Evolutionary conservation across 2,888 invertebrate genomes (phyloP).

Genomic region (Boloria selene): DNA sequence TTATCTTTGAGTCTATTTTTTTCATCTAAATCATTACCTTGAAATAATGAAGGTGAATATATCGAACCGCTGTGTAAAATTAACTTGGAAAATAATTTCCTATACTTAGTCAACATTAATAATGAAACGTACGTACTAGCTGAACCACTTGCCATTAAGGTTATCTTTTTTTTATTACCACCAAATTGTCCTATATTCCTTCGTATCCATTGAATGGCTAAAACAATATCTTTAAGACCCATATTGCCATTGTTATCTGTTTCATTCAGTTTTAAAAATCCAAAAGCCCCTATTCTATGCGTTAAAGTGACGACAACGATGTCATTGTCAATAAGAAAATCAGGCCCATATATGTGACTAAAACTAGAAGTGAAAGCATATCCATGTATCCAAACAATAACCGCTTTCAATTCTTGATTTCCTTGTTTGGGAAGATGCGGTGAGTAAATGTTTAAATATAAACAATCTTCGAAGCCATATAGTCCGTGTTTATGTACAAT

Average conservation of each 20-base stretch:
- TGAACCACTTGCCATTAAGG: constrained; percentile 69
- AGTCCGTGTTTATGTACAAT: constrained; percentile 61
- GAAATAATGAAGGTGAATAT: constrained; percentile 66
- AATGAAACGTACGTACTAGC: constrained; percentile 66
- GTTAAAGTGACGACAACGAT: constrained; percentile 63
- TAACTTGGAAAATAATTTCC: constrained; percentile 64
- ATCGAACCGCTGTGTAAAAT: constrained; percentile 73
- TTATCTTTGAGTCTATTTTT: constrained; percentile 52
- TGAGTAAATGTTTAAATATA: constrained; percentile 86
- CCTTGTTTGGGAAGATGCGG: constrained; percentile 65
- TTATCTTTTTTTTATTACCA: constrained; percentile 64
- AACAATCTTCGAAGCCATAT: constrained; percentile 83
- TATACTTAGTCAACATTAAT: constrained; percentile 59
- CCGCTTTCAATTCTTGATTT: constrained; percentile 49
- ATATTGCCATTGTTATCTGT: constrained; percentile 63
- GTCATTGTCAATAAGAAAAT: constrained; percentile 71
- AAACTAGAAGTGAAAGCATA: constrained; percentile 71
- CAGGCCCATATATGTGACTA: constrained; percentile 71
- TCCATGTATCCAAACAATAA: constrained; percentile 74
- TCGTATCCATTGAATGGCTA: constrained; percentile 72
- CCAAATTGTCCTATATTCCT: constrained; percentile 63
- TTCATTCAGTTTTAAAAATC: constrained; percentile 67
- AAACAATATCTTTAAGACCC: constrained; percentile 74
- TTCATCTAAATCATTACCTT: constrained; percentile 54
- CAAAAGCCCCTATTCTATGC: constrained; percentile 71